Conservation (phyloP, 2,113 vertebrate species). For the Trogon melanurus region DNA sequence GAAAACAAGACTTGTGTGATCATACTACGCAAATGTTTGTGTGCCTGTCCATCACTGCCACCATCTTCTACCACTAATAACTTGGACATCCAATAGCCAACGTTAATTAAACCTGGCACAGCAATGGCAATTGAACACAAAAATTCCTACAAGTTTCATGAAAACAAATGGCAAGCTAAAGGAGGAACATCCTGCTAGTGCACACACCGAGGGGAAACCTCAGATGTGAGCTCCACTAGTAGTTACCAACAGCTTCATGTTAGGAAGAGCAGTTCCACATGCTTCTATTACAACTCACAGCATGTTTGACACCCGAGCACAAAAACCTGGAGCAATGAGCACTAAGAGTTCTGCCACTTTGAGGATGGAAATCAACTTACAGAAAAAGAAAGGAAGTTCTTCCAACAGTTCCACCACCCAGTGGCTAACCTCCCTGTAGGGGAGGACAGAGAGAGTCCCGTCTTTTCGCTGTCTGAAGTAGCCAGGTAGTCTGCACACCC, state of each 20-base stretch:
- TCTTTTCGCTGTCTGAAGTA: not conserved
- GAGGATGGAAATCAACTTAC: not conserved
- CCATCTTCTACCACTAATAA: not conserved
- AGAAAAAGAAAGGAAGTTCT: not conserved
- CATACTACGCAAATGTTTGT: not conserved
- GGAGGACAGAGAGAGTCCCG: not conserved
- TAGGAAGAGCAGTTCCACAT: not conserved
- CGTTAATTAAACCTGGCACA: not conserved
- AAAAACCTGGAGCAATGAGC: not conserved
- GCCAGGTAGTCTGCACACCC: not conserved
- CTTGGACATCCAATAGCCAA: not conserved
- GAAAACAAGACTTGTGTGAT: constrained; percentile 1
- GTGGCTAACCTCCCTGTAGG: not conserved
- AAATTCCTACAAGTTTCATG: not conserved
- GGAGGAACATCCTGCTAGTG: not conserved
- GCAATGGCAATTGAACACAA: not conserved
- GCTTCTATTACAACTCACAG: not conserved
- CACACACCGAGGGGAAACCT: not conserved
- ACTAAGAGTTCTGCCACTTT: not conserved
- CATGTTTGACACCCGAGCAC: fast-evolving
- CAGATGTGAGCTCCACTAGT: not conserved
- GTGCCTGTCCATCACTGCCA: not conserved
- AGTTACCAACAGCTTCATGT: not conserved
- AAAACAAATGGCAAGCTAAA: not conserved
- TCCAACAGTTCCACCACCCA: not conserved